Percentiles rank a stretch among this genome's conserved stretches.
Evolutionary conservation across 1,140 invertebrate genomes (phyloP).

Genomic region (Dendroctonus valens): DNA sequence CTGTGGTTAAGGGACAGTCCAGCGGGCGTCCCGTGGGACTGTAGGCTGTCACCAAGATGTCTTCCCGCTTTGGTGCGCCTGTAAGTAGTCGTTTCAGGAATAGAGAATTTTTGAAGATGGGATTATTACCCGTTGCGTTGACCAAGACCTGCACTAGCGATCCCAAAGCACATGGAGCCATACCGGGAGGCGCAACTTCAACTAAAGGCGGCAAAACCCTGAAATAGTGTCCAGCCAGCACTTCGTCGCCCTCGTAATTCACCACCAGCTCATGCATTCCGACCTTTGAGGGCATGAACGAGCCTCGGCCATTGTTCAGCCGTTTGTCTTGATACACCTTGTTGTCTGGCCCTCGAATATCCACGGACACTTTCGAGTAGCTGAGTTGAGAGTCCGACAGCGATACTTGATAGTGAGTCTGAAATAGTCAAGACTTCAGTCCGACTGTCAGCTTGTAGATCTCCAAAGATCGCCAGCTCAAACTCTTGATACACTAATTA

Average conservation of each 20-base stretch:
- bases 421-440: conserved; percentile 34
- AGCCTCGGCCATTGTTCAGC: conserved; percentile 71
- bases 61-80: conserved; percentile 81
- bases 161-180: conserved; percentile 92
- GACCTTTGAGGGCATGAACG: conserved; percentile 84
- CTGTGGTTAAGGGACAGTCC: conserved; percentile 73
- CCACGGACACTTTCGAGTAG: conserved; percentile 73
- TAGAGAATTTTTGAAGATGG: no score
- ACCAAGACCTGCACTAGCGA: conserved; percentile 94
- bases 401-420: conserved; percentile 81
- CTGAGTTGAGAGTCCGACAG: conserved; percentile 76
- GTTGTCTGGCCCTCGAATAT: conserved; percentile 58
- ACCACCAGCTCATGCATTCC: conserved; percentile 85
- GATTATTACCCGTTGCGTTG: conserved; percentile 68
- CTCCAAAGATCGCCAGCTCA: not conserved
- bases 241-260: conserved; percentile 60
- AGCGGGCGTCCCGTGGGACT: conserved; percentile 79
- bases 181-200: conserved; percentile 83
- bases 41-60: conserved; percentile 83
- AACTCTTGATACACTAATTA: not conserved
- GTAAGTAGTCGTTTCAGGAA: conserved; percentile 19
- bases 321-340: conserved; percentile 69
- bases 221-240: conserved; percentile 69
- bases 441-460: not conserved
- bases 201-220: conserved; percentile 81